Percentiles rank a stretch among this genome's conserved stretches.
Conservation (phyloP, 1,140 invertebrate species). For the Mamestra configurata region DNA sequence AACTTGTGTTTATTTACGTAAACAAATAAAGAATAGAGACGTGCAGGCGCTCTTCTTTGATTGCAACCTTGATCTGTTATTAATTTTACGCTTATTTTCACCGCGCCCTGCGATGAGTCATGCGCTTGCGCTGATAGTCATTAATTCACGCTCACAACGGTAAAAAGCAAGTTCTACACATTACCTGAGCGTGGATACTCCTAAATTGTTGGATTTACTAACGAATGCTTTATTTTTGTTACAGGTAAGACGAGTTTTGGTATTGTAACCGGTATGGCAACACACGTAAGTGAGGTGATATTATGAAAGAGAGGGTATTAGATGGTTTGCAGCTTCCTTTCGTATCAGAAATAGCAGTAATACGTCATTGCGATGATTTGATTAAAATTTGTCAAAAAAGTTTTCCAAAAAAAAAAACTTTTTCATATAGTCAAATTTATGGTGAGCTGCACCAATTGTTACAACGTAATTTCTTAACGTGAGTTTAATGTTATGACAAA, state of each 20-base stretch:
- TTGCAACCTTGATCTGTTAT: constrained; percentile 80
- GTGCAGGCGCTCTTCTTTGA: constrained; percentile 65
- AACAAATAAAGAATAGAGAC: constrained; percentile 36
- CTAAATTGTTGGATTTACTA: constrained; percentile 7
- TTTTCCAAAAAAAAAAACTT: no score
- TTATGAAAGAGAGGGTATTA: neutral
- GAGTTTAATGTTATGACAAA: constrained; percentile 62
- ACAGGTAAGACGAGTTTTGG: constrained; percentile 56
- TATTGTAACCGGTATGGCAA: neutral
- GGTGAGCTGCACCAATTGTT: constrained; percentile 25
- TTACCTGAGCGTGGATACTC: constrained; percentile 22
- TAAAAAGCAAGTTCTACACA: constrained; percentile 24
- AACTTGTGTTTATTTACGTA: constrained; percentile 51
- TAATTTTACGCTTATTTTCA: constrained; percentile 81
- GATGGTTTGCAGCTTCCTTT: no score
- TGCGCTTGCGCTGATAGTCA: constrained; percentile 58
- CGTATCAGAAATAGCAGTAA: no score
- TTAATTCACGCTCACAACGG: constrained; percentile 39
- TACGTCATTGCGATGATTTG: no score
- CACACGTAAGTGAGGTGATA: neutral
- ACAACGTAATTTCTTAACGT: constrained; percentile 43
- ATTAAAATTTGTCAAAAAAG: neutral
- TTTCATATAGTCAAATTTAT: no score
- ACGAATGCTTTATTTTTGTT: constrained; percentile 56
- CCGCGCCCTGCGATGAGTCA: constrained; percentile 61